phyloP scores from a whole-genome alignment of 2,797 vertebrate genomes.

The Heteromormyrus szaboi region DNA sequence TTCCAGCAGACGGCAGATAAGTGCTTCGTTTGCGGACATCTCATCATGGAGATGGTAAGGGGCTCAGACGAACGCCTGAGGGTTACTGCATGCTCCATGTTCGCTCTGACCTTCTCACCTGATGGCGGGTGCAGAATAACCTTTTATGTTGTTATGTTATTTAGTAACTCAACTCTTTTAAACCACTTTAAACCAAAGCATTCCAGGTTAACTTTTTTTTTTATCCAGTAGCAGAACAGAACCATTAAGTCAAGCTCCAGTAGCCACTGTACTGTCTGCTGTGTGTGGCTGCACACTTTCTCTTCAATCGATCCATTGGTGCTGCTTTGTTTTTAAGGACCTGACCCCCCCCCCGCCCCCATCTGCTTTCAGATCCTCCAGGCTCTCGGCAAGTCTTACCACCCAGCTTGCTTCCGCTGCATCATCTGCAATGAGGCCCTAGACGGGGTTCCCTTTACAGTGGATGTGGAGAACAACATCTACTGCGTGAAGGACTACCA shows the following conservation, averaged over 20 bases:
- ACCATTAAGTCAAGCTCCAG: not conserved
- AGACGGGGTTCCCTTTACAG: constrained; percentile 95
- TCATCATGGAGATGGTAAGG: constrained; percentile 99
- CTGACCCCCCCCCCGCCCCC: not conserved
- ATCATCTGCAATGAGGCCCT: constrained; percentile 92
- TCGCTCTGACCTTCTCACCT: not conserved
- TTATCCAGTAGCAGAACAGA: not conserved
- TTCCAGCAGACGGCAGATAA: constrained; percentile 99
- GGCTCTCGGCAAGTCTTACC: constrained; percentile 94
- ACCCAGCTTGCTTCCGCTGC: constrained; percentile 96
- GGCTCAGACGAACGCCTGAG: not conserved
- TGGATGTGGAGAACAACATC: constrained; percentile 94
- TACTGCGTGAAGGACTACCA: constrained; percentile 99
- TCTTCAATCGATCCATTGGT: not conserved
- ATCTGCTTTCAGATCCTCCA: constrained; percentile 79
- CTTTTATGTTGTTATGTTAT: not conserved
- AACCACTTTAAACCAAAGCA: not conserved
- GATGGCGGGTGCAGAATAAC: not conserved
- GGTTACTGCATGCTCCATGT: not conserved
- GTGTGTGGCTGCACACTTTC: not conserved
- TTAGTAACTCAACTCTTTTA: not conserved
- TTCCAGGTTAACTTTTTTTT: not conserved
- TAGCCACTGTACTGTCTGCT: not conserved
- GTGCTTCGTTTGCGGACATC: constrained; percentile 97
- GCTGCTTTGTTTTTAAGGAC: not conserved